These are phyloP conservation scores for Siphlonurus alternatus DNA, from an alignment of 2,888 invertebrate species.

Conservation along the genomic window DNA sequence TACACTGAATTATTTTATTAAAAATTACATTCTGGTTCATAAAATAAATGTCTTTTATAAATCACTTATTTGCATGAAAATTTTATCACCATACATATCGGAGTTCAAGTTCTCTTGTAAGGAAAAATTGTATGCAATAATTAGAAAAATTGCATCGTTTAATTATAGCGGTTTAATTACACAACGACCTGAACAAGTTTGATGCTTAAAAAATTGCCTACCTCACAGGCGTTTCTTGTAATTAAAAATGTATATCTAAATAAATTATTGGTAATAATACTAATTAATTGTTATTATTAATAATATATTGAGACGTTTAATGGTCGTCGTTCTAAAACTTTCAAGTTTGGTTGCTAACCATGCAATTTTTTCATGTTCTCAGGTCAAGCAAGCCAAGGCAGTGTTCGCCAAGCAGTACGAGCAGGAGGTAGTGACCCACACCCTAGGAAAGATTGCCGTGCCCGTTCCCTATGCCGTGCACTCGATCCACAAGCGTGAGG, in stretches of 20 bases:
- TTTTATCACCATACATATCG: no score
- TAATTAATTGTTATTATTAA: neutral
- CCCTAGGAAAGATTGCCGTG: constrained; percentile 6
- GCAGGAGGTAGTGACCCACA: constrained; percentile 12
- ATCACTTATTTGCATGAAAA: no score
- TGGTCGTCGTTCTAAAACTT: no score
- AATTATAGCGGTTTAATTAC: no score
- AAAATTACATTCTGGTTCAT: no score
- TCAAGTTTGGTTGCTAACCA: no score
- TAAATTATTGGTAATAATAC: neutral
- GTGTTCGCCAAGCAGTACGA: constrained; percentile 12
- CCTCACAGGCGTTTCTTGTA: neutral
- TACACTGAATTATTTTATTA: no score
- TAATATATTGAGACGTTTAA: neutral
- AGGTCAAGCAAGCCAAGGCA: constrained; percentile 13
- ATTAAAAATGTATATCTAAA: neutral
- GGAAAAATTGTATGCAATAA: no score
- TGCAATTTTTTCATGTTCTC: neutral
- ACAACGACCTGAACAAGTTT: no score
- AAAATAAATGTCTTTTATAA: no score
- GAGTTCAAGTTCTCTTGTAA: no score
- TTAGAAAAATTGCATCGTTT: no score
- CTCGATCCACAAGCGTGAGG: constrained; percentile 3
- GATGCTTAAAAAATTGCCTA: neutral
- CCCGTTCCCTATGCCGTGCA: constrained; percentile 3